Conservation (phyloP, 2,113 vertebrate species). For the Hucho hucho region DNA sequence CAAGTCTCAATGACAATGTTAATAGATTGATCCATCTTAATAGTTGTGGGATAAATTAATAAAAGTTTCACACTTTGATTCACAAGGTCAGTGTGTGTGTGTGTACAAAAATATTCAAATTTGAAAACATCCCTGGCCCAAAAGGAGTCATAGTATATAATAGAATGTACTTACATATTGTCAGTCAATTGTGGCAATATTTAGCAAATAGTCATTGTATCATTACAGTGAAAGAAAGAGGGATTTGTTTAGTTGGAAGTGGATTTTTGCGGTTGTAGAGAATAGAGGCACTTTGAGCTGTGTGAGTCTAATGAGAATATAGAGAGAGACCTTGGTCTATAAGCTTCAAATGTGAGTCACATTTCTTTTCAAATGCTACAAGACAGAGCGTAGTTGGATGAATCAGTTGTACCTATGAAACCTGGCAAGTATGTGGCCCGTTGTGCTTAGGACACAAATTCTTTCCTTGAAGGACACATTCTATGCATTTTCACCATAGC, state of each 20-base stretch:
- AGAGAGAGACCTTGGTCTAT: not conserved
- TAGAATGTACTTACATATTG: conserved; percentile 24
- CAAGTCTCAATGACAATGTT: conserved; percentile 22
- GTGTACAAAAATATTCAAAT: conserved; percentile 22
- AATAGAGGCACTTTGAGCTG: conserved; percentile 29
- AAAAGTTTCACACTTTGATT: conserved; percentile 37
- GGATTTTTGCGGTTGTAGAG: conserved; percentile 28
- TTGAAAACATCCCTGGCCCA: conserved; percentile 47
- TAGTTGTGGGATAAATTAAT: conserved; percentile 36
- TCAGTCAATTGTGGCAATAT: conserved; percentile 39
- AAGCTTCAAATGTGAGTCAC: conserved; percentile 21
- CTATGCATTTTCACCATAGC: conserved; percentile 76
- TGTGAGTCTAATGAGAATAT: not conserved
- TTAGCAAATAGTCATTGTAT: conserved; percentile 35
- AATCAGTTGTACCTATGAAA: conserved; percentile 29
- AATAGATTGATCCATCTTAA: conserved; percentile 17
- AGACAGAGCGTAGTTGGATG: conserved; percentile 24
- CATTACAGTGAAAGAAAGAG: conserved; percentile 38
- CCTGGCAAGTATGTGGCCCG: conserved; percentile 38
- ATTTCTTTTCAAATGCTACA: conserved; percentile 34
- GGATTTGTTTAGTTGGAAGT: conserved; percentile 23
- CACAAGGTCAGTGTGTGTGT: conserved; percentile 27
- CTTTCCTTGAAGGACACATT: conserved; percentile 68
- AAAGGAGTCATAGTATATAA: conserved; percentile 25
- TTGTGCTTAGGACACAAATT: conserved; percentile 30